Percentiles rank a stretch among this genome's conserved stretches.
Conservation (phyloP, 2,113 vertebrate species). For the Embiotoca jacksoni region DNA sequence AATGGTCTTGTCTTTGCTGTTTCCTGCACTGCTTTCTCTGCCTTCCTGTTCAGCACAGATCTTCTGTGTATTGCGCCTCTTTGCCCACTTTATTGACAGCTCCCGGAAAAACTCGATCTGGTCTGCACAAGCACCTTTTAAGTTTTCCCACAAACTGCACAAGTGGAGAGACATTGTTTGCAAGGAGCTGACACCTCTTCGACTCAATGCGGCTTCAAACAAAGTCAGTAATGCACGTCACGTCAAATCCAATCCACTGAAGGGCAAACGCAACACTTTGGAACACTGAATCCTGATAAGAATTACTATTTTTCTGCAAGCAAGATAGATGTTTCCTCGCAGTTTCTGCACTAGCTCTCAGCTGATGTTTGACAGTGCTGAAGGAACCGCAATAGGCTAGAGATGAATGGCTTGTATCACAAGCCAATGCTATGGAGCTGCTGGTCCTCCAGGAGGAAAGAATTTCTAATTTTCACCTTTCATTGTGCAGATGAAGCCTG, state of each 20-base stretch:
- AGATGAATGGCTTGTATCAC: slow-evolving; percentile 43
- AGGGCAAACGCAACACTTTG: slow-evolving; percentile 60
- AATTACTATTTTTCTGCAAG: slow-evolving; percentile 38
- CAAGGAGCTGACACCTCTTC: slow-evolving; percentile 47
- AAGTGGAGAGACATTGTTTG: slow-evolving; percentile 49
- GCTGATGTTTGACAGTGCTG: slow-evolving; percentile 35
- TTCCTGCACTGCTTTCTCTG: slow-evolving; percentile 8
- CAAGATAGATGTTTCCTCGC: slow-evolving; percentile 36
- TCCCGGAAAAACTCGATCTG: slow-evolving; percentile 48
- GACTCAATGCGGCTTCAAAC: neutral
- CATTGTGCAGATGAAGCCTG: slow-evolving; percentile 27
- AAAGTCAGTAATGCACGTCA: slow-evolving; percentile 41
- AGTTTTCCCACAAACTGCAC: slow-evolving; percentile 44
- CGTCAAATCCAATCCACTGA: slow-evolving; percentile 41
- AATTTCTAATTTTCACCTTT: slow-evolving; percentile 55
- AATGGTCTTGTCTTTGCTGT: slow-evolving; percentile 28
- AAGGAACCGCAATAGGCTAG: slow-evolving; percentile 19
- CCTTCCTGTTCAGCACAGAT: slow-evolving; percentile 10
- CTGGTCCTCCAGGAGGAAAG: slow-evolving; percentile 28
- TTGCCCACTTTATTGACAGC: slow-evolving; percentile 57
- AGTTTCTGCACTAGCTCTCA: slow-evolving; percentile 29
- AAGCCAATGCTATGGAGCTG: slow-evolving; percentile 16
- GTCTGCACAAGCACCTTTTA: slow-evolving; percentile 54
- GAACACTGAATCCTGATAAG: slow-evolving; percentile 46
- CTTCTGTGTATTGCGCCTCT: slow-evolving; percentile 35